Percentiles rank a stretch among this genome's conserved stretches.
Conservation (phyloP, 1,140 invertebrate genomes). For the Orchestia grillus region DNA sequence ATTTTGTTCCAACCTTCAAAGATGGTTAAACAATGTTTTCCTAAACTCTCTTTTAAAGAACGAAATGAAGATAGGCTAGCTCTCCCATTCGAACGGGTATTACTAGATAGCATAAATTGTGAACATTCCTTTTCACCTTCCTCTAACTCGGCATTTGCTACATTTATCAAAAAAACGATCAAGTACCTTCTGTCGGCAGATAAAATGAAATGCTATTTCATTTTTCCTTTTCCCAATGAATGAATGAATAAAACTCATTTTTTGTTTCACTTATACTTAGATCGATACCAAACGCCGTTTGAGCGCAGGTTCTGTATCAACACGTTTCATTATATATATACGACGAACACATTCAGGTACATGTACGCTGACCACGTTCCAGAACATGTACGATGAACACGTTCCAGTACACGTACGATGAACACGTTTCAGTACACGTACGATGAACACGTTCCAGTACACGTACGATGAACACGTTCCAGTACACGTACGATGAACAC, state of each 20-base stretch:
- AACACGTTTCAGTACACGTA: too few relatives aligned
- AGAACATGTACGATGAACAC: too few relatives aligned
- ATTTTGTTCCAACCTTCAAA: background rate
- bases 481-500: too few relatives aligned
- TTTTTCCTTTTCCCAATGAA: background rate
- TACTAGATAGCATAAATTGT: background rate
- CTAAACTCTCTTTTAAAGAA: background rate
- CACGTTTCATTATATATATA: too few relatives aligned
- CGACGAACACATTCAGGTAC: too few relatives aligned
- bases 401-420: too few relatives aligned
- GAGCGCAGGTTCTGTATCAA: too few relatives aligned
- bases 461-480: too few relatives aligned
- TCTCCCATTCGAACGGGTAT: background rate
- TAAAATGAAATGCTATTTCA: background rate
- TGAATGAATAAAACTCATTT: background rate
- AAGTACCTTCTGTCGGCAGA: background rate
- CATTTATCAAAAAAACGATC: background rate
- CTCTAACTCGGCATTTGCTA: too few relatives aligned
- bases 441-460: too few relatives aligned
- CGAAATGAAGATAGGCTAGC: background rate
- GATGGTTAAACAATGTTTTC: background rate
- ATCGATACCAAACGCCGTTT: background rate
- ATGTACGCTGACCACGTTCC: too few relatives aligned
- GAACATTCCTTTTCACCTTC: background rate
- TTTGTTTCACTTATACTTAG: background rate